Evolutionary conservation across 2,888 invertebrate species (phyloP).

Genomic region (Cataglyphis cursor): DNA sequence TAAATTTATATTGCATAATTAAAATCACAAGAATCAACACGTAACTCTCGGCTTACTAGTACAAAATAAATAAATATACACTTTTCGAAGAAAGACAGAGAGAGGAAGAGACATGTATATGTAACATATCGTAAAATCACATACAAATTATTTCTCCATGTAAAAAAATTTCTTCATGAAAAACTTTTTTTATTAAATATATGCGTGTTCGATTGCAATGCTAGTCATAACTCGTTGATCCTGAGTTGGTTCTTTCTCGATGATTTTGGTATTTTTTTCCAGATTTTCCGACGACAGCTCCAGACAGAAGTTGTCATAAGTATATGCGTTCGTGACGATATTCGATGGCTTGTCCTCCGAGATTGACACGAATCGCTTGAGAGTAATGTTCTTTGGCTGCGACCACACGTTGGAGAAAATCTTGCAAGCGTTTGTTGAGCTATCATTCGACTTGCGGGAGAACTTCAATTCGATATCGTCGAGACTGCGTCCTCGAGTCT

Average conservation of each 20-base stretch:
- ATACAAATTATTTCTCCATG: neutral
- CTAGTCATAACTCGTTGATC: slow-evolving; percentile 53
- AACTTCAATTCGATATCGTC: slow-evolving; percentile 91
- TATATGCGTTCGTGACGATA: slow-evolving; percentile 73
- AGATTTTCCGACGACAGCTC: slow-evolving; percentile 73
- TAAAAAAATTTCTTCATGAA: neutral
- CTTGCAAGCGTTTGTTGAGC: neutral
- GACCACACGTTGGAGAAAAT: slow-evolving; percentile 53
- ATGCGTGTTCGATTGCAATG: slow-evolving; percentile 73
- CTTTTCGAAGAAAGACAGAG: neutral
- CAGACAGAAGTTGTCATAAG: slow-evolving; percentile 80
- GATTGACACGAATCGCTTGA: slow-evolving; percentile 77
- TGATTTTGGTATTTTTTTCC: slow-evolving; percentile 48
- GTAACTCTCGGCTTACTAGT: neutral
- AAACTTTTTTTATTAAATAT: slow-evolving; percentile 57
- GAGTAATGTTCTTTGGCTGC: slow-evolving; percentile 72
- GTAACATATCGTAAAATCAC: neutral
- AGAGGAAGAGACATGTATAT: no score
- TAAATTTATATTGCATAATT: neutral
- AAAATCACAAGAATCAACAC: neutral
- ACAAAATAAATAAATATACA: slow-evolving; percentile 37
- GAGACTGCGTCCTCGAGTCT: slow-evolving; percentile 91
- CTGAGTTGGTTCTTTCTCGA: neutral
- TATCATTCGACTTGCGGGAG: slow-evolving; percentile 84
- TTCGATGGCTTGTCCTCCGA: slow-evolving; percentile 77